Conservation (phyloP, 2,113 vertebrate species). For the Ophiodon elongatus region DNA sequence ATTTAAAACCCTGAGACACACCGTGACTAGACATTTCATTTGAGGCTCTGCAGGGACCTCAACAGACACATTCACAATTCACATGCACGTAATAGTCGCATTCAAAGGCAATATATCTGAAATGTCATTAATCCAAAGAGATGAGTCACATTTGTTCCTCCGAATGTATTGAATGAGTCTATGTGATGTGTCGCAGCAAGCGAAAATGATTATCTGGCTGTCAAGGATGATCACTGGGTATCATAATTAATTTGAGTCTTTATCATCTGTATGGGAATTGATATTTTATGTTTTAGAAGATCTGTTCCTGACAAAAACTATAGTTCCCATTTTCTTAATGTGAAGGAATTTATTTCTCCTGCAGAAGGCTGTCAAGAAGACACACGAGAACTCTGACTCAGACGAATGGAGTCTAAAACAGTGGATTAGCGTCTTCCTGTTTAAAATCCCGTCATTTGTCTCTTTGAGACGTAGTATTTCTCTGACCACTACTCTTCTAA, state of each 20-base stretch:
- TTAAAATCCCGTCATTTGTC: neutral
- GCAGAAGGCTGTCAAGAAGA: slow-evolving; percentile 19
- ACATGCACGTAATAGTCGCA: neutral
- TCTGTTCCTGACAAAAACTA: neutral
- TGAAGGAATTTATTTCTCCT: neutral
- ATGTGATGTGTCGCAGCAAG: neutral
- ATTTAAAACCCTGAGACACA: neutral
- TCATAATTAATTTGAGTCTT: neutral
- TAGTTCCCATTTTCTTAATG: neutral
- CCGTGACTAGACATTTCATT: neutral
- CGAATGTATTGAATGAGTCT: neutral
- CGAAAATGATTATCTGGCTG: neutral
- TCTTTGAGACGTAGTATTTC: neutral
- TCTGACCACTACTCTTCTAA: neutral
- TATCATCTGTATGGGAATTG: neutral
- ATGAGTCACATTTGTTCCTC: slow-evolving; percentile 6
- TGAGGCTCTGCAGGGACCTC: slow-evolving; percentile 1
- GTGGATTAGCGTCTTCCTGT: slow-evolving; percentile 4
- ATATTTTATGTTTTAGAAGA: neutral
- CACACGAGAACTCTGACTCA: neutral
- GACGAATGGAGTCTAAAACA: neutral
- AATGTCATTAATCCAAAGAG: slow-evolving; percentile 21
- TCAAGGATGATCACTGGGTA: neutral
- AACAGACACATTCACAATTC: neutral
- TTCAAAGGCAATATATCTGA: neutral